A percentile compares a stretch with the other conserved stretches of the same genome.
Evolutionary conservation across 2,797 vertebrate species (phyloP).

Genomic region (Semotilus atromaculatus): DNA sequence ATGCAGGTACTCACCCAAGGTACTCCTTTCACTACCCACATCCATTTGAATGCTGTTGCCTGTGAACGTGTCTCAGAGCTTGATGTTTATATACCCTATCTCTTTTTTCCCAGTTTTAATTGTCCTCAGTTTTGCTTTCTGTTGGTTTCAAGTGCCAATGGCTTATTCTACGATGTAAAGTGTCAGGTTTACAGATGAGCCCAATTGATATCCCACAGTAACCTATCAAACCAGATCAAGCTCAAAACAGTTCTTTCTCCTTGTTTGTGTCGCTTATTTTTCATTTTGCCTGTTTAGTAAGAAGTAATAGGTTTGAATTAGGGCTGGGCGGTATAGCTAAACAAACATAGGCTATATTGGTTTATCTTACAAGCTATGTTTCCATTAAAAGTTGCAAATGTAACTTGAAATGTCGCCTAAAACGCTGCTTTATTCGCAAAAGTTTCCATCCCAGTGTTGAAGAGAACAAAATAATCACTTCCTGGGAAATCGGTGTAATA

Average conservation of each 20-base stretch:
- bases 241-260: constrained; percentile 71
- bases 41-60: constrained; percentile 99
- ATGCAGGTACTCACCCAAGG: constrained; percentile 99
- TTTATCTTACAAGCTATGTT: neutral
- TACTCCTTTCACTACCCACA: constrained; percentile 99
- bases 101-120: constrained; percentile 56
- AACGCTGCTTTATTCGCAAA: neutral
- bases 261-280: constrained; percentile 66
- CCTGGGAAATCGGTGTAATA: neutral
- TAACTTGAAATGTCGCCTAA: neutral
- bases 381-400: neutral
- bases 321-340: constrained; percentile 30
- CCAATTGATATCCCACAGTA: constrained; percentile 67
- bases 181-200: constrained; percentile 53
- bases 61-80: constrained; percentile 88
- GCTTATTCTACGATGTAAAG: constrained; percentile 46
- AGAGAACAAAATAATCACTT: neutral
- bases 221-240: constrained; percentile 57
- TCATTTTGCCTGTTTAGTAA: constrained; percentile 13
- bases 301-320: neutral
- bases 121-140: constrained; percentile 56
- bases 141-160: constrained; percentile 55
- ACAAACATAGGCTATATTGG: neutral
- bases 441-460: neutral
- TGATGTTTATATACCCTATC: constrained; percentile 78